These are phyloP conservation scores for Coenonympha arcania DNA, from an alignment of 2,888 invertebrate species.

Conservation along the genomic window DNA sequence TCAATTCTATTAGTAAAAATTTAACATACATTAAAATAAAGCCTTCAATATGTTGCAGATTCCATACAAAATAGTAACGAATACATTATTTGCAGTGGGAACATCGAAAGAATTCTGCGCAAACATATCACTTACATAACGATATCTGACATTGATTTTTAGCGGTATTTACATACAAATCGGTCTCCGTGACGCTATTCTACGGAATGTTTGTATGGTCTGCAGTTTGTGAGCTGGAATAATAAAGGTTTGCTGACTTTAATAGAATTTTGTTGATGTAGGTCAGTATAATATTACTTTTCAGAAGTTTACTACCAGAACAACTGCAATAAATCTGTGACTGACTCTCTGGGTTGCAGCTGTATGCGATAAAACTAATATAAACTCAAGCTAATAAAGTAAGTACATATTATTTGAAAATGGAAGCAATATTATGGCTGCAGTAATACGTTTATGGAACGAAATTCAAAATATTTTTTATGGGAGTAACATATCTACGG, in stretches of 20 bases:
- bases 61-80: not conserved
- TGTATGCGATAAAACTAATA: too few relatives aligned
- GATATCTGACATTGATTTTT: slow-evolving; percentile 8
- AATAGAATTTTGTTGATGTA: not conserved
- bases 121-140: slow-evolving; percentile 4
- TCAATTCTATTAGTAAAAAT: too few relatives aligned
- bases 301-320: too few relatives aligned
- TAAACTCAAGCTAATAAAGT: too few relatives aligned
- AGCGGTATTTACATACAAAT: slow-evolving; percentile 5
- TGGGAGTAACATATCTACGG: too few relatives aligned
- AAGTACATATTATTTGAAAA: too few relatives aligned
- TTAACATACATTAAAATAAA: too few relatives aligned
- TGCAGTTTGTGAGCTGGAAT: not conserved
- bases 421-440: too few relatives aligned
- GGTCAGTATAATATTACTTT: not conserved
- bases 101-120: not conserved
- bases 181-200: not conserved
- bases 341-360: too few relatives aligned
- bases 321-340: too few relatives aligned
- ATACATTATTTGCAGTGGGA: not conserved
- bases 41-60: not conserved
- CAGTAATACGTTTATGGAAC: too few relatives aligned
- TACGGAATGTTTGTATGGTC: not conserved
- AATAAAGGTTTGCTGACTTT: not conserved
- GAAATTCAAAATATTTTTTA: too few relatives aligned